Evolutionary conservation across 1,140 invertebrate species (phyloP).

Genomic region (Forficula auricularia): DNA sequence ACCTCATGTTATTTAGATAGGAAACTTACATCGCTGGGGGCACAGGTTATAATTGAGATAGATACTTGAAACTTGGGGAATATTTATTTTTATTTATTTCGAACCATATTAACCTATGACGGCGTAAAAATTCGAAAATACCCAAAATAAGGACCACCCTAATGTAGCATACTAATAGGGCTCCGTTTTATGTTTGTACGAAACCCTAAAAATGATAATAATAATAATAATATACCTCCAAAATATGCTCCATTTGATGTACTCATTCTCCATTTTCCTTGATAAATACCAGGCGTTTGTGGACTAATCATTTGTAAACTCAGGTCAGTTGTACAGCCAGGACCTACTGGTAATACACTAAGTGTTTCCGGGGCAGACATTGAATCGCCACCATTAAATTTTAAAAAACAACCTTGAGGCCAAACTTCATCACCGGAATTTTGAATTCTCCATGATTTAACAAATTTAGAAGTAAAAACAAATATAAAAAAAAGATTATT

Average conservation of each 20-base stretch:
- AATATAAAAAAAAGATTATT: neutral
- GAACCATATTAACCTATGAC: too few species aligned
- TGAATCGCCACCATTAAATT: slow-evolving; percentile 41
- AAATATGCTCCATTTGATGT: slow-evolving; percentile 62
- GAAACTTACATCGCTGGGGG: too few species aligned
- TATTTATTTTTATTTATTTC: too few species aligned
- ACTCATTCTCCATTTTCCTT: slow-evolving; percentile 67
- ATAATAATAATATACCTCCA: slow-evolving; percentile 41
- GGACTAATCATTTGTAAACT: slow-evolving; percentile 53
- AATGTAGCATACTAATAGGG: too few species aligned
- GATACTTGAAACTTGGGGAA: too few species aligned
- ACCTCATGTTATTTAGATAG: too few species aligned
- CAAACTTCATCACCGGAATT: slow-evolving; percentile 62
- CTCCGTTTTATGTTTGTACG: too few species aligned
- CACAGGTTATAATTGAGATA: too few species aligned
- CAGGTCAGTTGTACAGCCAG: slow-evolving; percentile 47
- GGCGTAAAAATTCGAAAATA: too few species aligned
- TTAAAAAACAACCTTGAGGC: slow-evolving; percentile 57
- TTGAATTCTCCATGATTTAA: slow-evolving; percentile 62
- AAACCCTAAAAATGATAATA: slow-evolving; percentile 4
- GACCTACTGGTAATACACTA: slow-evolving; percentile 38
- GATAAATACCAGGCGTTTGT: slow-evolving; percentile 45
- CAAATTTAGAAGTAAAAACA: slow-evolving; percentile 32
- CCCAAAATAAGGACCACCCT: too few species aligned
- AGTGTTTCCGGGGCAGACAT: slow-evolving; percentile 38